A percentile compares a stretch with the other conserved stretches of the same genome.
phyloP scores from a whole-genome alignment of 1,140 invertebrate species.

The Heliconius melpomene region DNA sequence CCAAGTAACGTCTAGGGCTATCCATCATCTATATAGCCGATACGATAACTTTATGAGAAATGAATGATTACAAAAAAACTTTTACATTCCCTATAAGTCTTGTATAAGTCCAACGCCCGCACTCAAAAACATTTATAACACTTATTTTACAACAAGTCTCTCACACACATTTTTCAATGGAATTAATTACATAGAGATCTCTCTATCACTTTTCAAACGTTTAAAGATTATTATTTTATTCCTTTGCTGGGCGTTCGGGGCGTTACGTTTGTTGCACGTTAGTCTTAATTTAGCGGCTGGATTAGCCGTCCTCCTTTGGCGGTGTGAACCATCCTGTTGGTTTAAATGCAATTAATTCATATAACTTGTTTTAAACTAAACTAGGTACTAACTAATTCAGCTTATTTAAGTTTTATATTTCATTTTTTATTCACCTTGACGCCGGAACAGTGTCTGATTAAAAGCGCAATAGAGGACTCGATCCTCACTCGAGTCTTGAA shows the following conservation, averaged over 20 bases:
- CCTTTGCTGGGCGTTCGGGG: conserved; percentile 44
- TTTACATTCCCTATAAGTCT: conserved; percentile 79
- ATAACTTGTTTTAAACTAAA: no score
- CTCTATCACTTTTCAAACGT: conserved; percentile 60
- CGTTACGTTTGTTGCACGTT: conserved; percentile 62
- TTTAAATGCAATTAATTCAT: background rate
- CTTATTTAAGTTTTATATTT: no score
- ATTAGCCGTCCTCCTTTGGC: conserved; percentile 93
- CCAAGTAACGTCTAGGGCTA: conserved; percentile 71
- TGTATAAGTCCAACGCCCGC: conserved; percentile 69
- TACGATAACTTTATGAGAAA: conserved; percentile 71
- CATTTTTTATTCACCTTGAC: no score
- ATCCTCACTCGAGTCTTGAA: no score
- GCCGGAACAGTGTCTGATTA: no score
- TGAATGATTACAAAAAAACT: conserved; percentile 79
- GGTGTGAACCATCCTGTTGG: conserved; percentile 91
- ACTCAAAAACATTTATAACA: conserved; percentile 68
- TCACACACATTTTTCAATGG: conserved; percentile 43
- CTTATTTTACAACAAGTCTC: conserved; percentile 63
- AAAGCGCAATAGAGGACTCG: no score
- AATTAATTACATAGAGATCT: conserved; percentile 55
- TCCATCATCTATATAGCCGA: conserved; percentile 50
- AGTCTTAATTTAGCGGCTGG: conserved; percentile 55
- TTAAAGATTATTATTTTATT: conserved; percentile 39
- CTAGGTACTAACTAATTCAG: no score